Conservation (phyloP, 2,888 invertebrate species). For the Melinaea menophilus region DNA sequence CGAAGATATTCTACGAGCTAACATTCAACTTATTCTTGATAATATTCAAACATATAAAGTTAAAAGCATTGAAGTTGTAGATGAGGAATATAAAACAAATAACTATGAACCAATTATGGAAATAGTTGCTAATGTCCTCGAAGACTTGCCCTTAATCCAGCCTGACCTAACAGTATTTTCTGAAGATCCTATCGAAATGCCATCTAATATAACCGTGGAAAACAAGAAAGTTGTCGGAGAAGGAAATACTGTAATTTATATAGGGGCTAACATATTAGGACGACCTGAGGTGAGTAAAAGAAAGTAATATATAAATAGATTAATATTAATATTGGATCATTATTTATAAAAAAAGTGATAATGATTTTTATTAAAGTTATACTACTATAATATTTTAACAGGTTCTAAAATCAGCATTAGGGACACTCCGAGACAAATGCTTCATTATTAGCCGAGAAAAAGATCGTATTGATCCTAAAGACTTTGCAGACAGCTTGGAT, state of each 20-base stretch:
- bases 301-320: not conserved
- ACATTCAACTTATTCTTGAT: constrained; percentile 85
- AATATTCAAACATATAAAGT: constrained; percentile 81
- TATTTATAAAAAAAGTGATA: not conserved
- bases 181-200: constrained; percentile 68
- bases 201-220: constrained; percentile 75
- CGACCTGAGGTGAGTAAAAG: constrained; percentile 64
- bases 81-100: constrained; percentile 71
- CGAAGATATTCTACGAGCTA: constrained; percentile 77
- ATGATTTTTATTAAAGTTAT: not conserved
- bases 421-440: constrained; percentile 76
- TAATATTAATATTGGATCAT: too few relatives aligned
- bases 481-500: constrained; percentile 63
- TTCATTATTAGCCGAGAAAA: constrained; percentile 80
- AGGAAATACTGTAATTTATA: constrained; percentile 68
- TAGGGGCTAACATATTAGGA: constrained; percentile 73
- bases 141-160: constrained; percentile 83
- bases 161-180: constrained; percentile 80
- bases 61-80: constrained; percentile 76
- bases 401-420: constrained; percentile 65
- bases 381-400: constrained; percentile 33
- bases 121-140: constrained; percentile 77
- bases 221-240: constrained; percentile 80
- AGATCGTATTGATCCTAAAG: constrained; percentile 62
- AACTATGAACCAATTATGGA: constrained; percentile 72